A percentile compares a stretch with the other conserved stretches of the same genome.
phyloP scores from a whole-genome alignment of 2,797 vertebrate genomes.

The Sylvilagus floridanus region DNA sequence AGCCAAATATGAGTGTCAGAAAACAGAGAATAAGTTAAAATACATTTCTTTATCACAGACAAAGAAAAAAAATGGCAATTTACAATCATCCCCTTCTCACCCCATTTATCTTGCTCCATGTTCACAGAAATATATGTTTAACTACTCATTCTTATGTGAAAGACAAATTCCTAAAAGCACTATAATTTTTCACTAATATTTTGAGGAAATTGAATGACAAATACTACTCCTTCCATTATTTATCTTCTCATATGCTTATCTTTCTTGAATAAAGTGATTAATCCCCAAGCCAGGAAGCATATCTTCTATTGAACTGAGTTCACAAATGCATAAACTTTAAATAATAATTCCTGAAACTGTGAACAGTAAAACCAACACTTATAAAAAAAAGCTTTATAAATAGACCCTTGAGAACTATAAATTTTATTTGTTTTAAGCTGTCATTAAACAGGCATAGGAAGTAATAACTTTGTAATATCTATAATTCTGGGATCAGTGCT shows the following conservation, averaged over 20 bases:
- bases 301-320: not conserved
- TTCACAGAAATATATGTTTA: not conserved
- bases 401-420: not conserved
- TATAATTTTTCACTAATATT: not conserved
- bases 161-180: not conserved
- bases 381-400: not conserved
- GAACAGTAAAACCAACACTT: not conserved
- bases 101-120: not conserved
- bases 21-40: not conserved
- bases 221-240: fast-evolving
- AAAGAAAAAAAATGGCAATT: not conserved
- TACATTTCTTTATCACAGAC: not conserved
- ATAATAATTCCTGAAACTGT: not conserved
- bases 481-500: not conserved
- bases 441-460: not conserved
- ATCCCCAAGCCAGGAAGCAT: not conserved
- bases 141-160: not conserved
- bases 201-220: not conserved
- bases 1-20: not conserved
- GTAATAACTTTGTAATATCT: not conserved
- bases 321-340: not conserved
- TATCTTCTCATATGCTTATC: not conserved
- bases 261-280: not conserved
- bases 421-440: not conserved
- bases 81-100: not conserved